Evolutionary conservation across 2,888 invertebrate genomes (phyloP), one percentile per base, ranked within the genome.

Genomic region (Nephrotoma guestfalica): DNA sequence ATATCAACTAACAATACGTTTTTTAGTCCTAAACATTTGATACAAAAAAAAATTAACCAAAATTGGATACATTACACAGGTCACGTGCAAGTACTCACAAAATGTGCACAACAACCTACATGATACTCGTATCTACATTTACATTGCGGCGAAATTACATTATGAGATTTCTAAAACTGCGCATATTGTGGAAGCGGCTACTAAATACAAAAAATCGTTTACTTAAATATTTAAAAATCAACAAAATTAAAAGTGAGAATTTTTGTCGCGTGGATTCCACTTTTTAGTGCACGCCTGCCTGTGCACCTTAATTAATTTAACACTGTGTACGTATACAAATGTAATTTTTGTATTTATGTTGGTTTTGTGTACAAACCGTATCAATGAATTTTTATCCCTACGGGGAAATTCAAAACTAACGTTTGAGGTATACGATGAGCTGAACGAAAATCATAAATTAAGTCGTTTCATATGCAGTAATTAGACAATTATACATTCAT

Each of bases 11-110:
- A 51, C 15, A 51, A 30, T 30, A 30, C 30, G 30, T 30, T 30
- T 30, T 30, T 30, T 30, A 30, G 30, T 30, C 30, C 2, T 30
- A 30, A 30, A 30, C 30, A 30, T 0, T 30, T 30, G 30, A 5
- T 57, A 57, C 15, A 57, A 15, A 57, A 57, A 30, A 11, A 30
- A 71, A 71, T 30, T 30, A 30, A 30, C 30, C 18, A 86, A 90
- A 89, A 90, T 89, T 89, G 91, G 91, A 91, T 91, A 91, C 91
- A 91, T 91, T 91, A 90, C 91, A 89, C 88, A 88, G 88, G 89
- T 88, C 91, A 91, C 91, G 91, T 91, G 91, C 88, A 88, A 88
- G 88, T 89, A 71, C 71, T 71, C 71, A 71, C 71, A 30, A 71
- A 71, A 71, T 71, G n/a, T 71, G 30, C 71, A 30, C 30, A 71